Base-by-base conservation (phyloP, 2,888 invertebrate genomes). In the Polylopha cassiicola region DNA sequence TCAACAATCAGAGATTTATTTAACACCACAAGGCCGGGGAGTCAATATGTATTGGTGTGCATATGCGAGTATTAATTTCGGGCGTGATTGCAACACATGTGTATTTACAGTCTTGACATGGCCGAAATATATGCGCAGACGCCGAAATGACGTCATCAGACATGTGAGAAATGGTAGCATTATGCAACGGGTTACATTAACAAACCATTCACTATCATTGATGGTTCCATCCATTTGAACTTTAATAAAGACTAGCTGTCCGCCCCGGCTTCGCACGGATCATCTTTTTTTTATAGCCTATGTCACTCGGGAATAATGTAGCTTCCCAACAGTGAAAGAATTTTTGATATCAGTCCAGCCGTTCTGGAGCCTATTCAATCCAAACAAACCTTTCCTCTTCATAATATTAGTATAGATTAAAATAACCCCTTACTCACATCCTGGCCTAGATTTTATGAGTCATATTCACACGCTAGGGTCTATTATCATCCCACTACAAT, bases 401-500 rank as follows among this genome's bases (percentile, higher is more conserved):
- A 13, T 13, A 9, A 7, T 21, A 21, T 8, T 8, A 9, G 21
- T 22, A 32, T 15, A 14, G 15, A 8, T 26, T 26, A 18, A 15
- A 14, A 27, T 5, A 24, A 24, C 15, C 9, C 8, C 15, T 16
- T 29, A 41, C 20, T 30, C 29, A 36, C 17, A 15, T 17, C 28
- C n/a, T n/a, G n/a, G n/a, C 29, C 29, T 14, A 9, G 26, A n/a
- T 41, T 36, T 36, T 30, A 41, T 18, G 30, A 24, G 16, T 5
- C 16, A 36, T 29, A 36, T 41, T 41, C 41, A 34, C 34, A 36
- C 41, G 36, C 30, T 15, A 23, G 29, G 26, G 18, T 9, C 36
- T 30, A 41, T 41, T 41, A 41, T 36, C 30, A 20, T 36, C 41
- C 41, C 34, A 39, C 39, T 21, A 24, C 30, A 41, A 41, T 36